These are phyloP conservation scores for Takifugu flavidus DNA, from an alignment of 2,113 vertebrate species.

Conservation along the genomic window DNA sequence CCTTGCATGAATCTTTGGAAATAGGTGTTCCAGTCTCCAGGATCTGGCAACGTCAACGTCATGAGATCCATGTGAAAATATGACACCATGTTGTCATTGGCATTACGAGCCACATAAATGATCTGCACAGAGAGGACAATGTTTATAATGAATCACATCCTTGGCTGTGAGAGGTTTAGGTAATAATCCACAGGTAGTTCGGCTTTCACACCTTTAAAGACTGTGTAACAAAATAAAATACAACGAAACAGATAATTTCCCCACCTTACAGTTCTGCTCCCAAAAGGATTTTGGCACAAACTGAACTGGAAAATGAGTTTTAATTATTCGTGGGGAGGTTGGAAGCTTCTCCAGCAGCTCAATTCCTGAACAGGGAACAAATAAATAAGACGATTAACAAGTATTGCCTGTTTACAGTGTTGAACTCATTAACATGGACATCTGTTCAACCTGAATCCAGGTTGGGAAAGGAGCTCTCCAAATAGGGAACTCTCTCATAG, in stretches of 20 bases:
- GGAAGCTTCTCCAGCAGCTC: too few species aligned
- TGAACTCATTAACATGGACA: too few species aligned
- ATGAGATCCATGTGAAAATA: constrained; percentile 86
- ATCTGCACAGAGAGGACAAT: constrained; percentile 59
- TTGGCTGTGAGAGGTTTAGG: too few species aligned
- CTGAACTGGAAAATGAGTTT: constrained; percentile 23
- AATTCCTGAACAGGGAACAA: constrained; percentile 48
- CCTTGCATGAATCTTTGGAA: constrained; percentile 76
- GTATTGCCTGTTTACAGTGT: too few species aligned
- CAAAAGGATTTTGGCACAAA: constrained; percentile 73
- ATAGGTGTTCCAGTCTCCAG: constrained; percentile 77
- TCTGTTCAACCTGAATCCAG: background rate
- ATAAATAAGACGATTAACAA: too few species aligned
- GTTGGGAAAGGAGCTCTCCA: constrained; percentile 50
- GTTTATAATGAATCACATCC: too few species aligned
- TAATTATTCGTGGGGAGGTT: constrained; percentile 51
- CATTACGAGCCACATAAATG: constrained; percentile 83
- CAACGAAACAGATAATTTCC: background rate
- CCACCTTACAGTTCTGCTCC: constrained; percentile 81
- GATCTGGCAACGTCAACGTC: constrained; percentile 72
- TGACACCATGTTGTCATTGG: constrained; percentile 85
- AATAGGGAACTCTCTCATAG: constrained; percentile 70
- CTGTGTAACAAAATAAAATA: background rate
- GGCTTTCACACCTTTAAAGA: too few species aligned
- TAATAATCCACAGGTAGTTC: too few species aligned